A percentile compares a stretch with the other conserved stretches of the same genome.
Evolutionary conservation across 37 sponge, comb jelly and placozoan genomes (phyloP).

Genomic region (Chondrosia reniformis): DNA sequence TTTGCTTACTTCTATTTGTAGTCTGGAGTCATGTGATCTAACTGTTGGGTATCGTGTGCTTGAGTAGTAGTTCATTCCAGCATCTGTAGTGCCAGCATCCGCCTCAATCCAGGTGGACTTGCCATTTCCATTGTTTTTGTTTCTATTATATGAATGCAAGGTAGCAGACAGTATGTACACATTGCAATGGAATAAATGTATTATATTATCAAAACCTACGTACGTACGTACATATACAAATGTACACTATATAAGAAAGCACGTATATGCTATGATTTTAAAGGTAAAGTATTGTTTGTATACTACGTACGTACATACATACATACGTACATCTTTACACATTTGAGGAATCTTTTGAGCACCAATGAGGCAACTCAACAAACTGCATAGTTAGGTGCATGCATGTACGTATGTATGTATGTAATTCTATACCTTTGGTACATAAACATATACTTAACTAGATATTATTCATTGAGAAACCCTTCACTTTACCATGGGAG

Average conservation of each 20-base stretch:
- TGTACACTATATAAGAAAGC: neutral
- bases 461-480: no score
- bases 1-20: neutral
- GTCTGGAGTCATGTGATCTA: neutral
- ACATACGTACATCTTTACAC: neutral
- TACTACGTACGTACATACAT: neutral
- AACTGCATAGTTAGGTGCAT: neutral
- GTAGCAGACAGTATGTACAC: no score
- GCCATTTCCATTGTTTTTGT: no score
- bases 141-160: no score
- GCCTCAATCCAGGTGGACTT: constrained; percentile 12
- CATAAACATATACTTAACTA: neutral
- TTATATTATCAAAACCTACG: no score
- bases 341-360: neutral
- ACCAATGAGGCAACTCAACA: neutral
- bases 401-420: neutral
- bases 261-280: no score
- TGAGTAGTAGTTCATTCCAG: neutral
- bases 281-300: no score
- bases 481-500: neutral
- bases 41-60: constrained; percentile 8
- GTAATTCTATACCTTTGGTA: neutral
- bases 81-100: neutral
- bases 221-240: neutral
- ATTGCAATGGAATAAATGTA: no score